Conservation (phyloP, 2,888 invertebrate species). For the Drosophila prostipennis region DNA sequence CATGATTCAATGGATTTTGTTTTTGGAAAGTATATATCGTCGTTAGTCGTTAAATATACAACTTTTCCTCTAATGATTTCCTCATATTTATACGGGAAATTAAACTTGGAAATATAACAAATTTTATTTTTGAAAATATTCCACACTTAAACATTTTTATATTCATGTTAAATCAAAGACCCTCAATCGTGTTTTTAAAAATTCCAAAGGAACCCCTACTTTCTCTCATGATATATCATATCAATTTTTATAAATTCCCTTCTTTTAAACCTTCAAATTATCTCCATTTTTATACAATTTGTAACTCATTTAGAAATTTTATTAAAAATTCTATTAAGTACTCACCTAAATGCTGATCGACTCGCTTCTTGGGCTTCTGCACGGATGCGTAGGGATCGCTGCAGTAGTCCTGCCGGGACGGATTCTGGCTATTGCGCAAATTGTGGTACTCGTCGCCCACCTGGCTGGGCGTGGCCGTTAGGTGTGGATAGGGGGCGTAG, state of each 20-base stretch:
- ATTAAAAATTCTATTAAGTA: slow-evolving; percentile 40
- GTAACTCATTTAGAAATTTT: no score
- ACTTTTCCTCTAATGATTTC: no score
- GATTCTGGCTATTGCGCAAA: slow-evolving; percentile 90
- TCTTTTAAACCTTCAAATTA: no score
- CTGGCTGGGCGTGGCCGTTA: slow-evolving; percentile 88
- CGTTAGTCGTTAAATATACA: not conserved
- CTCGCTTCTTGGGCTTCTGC: slow-evolving; percentile 94
- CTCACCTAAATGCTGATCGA: slow-evolving; percentile 94
- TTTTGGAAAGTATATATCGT: not conserved
- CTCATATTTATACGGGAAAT: no score
- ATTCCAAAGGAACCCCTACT: no score
- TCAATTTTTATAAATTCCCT: no score
- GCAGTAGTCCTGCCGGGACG: slow-evolving; percentile 94
- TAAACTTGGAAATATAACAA: no score
- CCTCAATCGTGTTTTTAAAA: no score
- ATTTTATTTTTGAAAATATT: no score
- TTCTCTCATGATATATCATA: no score
- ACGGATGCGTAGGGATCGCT: slow-evolving; percentile 95
- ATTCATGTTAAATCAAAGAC: no score
- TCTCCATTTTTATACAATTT: not conserved
- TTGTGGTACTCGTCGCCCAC: slow-evolving; percentile 89
- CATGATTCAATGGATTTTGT: not conserved
- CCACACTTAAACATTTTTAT: no score
- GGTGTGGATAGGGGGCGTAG: slow-evolving; percentile 93